Base-by-base conservation (phyloP, 1,140 invertebrate species). In the Ostrea edulis region DNA sequence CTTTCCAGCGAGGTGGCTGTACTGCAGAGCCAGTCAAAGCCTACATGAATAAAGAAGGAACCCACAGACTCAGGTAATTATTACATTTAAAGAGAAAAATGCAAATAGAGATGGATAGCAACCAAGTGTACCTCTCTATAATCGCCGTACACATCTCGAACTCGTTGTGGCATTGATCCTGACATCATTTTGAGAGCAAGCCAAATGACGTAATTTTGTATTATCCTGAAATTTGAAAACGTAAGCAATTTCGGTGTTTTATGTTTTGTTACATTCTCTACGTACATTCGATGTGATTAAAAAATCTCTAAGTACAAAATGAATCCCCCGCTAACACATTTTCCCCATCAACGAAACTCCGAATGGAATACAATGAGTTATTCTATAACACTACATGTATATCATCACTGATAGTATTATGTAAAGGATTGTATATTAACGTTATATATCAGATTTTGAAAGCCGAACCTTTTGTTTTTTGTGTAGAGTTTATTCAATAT, bases 401-500 rank as follows among this genome's bases (percentile, higher is more conserved):
- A 2, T 44, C 35, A 44, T 44, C 1, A 44, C 35, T 44, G 35
- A 44, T 5, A 44, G 35, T 44, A 44, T 44, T 44, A 44, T 62
- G 20, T 62, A 0, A 20, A 4, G 14, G 17, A 62, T 17, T 62
- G 14, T 62, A 7, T 20, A 62, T 62, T 2, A 1, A 62, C 7
- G n/a, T 20, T 17, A 17, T 20, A 62, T 20, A 62, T 62, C 17
- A 17, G 0, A 20, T n/a, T 20, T 7, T 62, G 5, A 62, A n/a
- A 20, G 17, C 20, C 55, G 7, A 29, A 77, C 68, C 68, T 77
- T 77, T 77, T 77, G 8, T 77, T 14, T 35, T 77, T 97, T 85
- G 95, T 93, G 44, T 96, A 93, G 1, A 98, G 90, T 29, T 98
- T 96, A 89, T 95, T 95, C 0, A 97, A 97, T 96, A 98, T 96